Evolutionary conservation across 2,113 vertebrate species (phyloP), one percentile per base, ranked within the genome.

Genomic region (Acrocephalus kingi): DNA sequence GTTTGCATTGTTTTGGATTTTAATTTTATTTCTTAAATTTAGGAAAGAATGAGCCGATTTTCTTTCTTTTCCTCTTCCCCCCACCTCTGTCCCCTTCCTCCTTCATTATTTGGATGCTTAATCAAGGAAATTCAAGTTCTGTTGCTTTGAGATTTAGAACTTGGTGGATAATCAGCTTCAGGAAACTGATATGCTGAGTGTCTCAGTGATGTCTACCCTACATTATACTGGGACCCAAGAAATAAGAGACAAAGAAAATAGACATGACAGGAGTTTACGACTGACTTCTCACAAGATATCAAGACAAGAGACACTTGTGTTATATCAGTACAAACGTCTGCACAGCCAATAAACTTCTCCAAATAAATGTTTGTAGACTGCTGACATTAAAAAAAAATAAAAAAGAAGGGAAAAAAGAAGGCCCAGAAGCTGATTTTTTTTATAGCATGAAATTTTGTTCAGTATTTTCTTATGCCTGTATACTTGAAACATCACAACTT

Each of bases 231-330:
- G 21, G 43, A 77, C 18, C 19, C 55, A 64, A 95, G 81, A 95
- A 95, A 93, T 51, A 89, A 66, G 84, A 94, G 43, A 63, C 84
- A 74, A 89, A 75, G 74, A 82, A 85, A 94, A 87, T 22, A 91
- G 63, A 91, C 43, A 23, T 58, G 75, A 94, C 72, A 87, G 74
- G 67, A 90, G 71, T 83, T 95, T 96, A 95, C 0, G 1, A 87
- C n/a, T 3, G 15, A 74, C 62, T 94, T 91, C 89, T 87, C 35
- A 33, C 67, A 85, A 80, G 78, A 49, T 55, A 85, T 5, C 74
- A 85, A 85, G 91, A 79, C 35, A 77, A 59, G 61, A 90, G 49
- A 14, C 46, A 28, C 56, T 90, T 76, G 62, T 91, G 56, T 89
- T 89, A 61, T 13, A 45, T 69, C 91, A 83, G 51, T 90, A 71